These are phyloP conservation scores for Acrossocheilus fasciatus DNA, from an alignment of 2,797 vertebrate genomes.

Conservation along the genomic window DNA sequence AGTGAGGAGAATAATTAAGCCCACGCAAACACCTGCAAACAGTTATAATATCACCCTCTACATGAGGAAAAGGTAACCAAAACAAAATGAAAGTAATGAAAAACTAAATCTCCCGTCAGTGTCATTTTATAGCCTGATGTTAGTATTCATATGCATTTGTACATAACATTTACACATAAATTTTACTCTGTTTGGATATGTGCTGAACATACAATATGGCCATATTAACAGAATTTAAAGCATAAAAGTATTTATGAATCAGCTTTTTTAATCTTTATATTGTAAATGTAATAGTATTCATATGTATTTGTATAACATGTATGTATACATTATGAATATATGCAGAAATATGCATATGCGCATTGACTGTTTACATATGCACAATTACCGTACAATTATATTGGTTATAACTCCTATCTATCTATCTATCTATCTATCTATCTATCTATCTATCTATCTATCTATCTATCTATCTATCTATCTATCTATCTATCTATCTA, in stretches of 20 bases:
- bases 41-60: not conserved
- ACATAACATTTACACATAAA: not conserved
- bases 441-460: no score
- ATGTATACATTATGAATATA: no score
- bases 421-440: no score
- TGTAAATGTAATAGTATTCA: not conserved
- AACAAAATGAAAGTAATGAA: not conserved
- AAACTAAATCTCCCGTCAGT: not conserved
- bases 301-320: not conserved
- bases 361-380: no score
- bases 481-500: no score
- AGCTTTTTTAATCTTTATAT: not conserved
- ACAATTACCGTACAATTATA: no score
- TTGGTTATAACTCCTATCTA: no score
- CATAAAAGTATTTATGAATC: not conserved
- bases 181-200: not conserved
- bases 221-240: not conserved
- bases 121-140: not conserved
- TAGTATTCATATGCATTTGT: not conserved
- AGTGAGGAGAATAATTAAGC: slow-evolving; percentile 22
- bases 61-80: not conserved
- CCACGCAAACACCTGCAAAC: slow-evolving; percentile 21
- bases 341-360: no score
- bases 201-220: not conserved
- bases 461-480: no score